phyloP scores from a whole-genome alignment of 2,888 invertebrate genomes.

The Spicauda simplicius region DNA sequence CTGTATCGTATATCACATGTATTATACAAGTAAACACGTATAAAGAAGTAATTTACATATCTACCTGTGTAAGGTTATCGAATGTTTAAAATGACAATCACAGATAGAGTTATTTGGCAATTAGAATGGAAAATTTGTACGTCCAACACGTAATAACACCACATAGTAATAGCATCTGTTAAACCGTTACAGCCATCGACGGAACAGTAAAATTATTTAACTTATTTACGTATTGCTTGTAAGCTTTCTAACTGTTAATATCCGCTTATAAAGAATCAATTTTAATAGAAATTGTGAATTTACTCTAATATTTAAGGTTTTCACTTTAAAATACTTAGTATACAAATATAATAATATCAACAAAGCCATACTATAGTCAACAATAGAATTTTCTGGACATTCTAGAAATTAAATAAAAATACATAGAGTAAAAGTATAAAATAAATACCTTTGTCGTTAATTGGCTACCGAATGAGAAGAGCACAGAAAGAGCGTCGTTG shows the following conservation, averaged over 20 bases:
- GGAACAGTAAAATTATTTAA: constrained; percentile 12
- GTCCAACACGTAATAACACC: background rate
- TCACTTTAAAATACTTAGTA: background rate
- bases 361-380: background rate
- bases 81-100: background rate
- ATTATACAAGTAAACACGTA: no score
- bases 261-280: constrained; percentile 42
- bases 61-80: background rate
- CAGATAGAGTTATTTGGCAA: constrained; percentile 11
- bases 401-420: no score
- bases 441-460: constrained; percentile 62
- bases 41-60: no score
- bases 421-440: constrained; percentile 18
- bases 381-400: no score
- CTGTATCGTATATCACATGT: background rate
- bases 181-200: background rate
- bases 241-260: constrained; percentile 41
- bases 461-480: constrained; percentile 59
- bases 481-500: constrained; percentile 55
- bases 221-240: constrained; percentile 38
- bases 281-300: constrained; percentile 1
- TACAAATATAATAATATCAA: background rate
- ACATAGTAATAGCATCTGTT: background rate
- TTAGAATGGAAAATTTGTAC: background rate
- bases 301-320: background rate